Evolutionary conservation across 2,888 invertebrate genomes (phyloP), one percentile per base, ranked within the genome.

Genomic region (Macropis europaea): DNA sequence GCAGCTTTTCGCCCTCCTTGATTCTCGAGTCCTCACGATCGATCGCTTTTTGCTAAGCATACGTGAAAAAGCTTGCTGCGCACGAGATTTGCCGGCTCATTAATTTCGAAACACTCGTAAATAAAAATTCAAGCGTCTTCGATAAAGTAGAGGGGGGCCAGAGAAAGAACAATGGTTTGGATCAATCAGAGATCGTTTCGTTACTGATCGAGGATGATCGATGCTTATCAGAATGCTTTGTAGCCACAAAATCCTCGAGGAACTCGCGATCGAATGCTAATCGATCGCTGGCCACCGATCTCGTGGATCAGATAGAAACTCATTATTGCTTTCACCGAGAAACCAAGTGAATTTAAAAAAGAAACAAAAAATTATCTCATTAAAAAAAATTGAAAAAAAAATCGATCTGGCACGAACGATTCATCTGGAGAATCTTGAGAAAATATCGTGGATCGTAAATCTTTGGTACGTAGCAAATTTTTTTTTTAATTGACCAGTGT

Each of bases 381-480:
- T n/a, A n/a, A n/a, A n/a, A n/a, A 22, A 50, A 19, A 6, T n/a
- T n/a, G 24, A 22, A 11, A 22, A 6, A 24, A 52, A 11, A 15
- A 13, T 15, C 19, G 1, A 17, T 24, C 38, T 13, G 17, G 28
- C 28, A 13, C 43, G 45, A 15, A 5, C 42, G 22, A n/a, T 28
- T 32, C n/a, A 5, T 6, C 28, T n/a, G 38, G n/a, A 40, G n/a
- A 24, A 28, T 53, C 38, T n/a, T 26, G 38, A 15, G 15, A 5
- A n/a, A 24, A 24, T 17, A 62, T 48, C n/a, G 24, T 32, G 30
- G 32, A 42, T 48, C 5, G 0, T 24, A 19, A 26, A 13, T 4
- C 6, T 24, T 36, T 36, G 43, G 43, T 68, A 68, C 2, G 56
- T 56, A 50, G 11, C 22, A 30, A 24, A 30, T 3, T 5, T 40